Base-by-base conservation (phyloP, 1,140 invertebrate species). In the Pinna nobilis region DNA sequence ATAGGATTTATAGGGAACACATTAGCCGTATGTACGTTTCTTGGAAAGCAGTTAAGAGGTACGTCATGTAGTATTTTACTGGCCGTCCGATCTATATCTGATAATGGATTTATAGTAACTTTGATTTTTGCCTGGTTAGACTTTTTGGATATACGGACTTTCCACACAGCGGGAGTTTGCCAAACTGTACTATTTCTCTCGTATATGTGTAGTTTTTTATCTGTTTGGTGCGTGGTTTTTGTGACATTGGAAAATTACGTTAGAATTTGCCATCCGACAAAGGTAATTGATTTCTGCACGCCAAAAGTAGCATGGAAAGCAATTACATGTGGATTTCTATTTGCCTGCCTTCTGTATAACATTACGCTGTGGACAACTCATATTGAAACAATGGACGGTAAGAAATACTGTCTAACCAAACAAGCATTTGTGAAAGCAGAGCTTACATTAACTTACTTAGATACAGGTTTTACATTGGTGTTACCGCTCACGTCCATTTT, bases 401-500 rank as follows among this genome's bases (percentile, higher is more conserved):
- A 87, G 0, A 90, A 92, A 89, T 83, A 87, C 37, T 88, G 91
- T 41, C 88, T 92, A 71, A 92, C 91, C 28, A 85, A 92, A 7
- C 87, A 91, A 37, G 83, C 87, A 4, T 91, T 91, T 90, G 90
- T 89, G 91, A 91, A 72, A 89, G 86, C 64, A 28, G 71, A 75
- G 37, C 33, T 63, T 13, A 63, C 66, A 39, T 50, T 70, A 18
- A 64, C 88, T 72, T 91, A 91, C 53, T 78, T 91, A 20, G 92
- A 92, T 80, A 91, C 88, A 61, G 82, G 92, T 33, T 86, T 89
- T 3, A 92, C 91, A 9, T 84, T 92, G 0, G 88, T 92, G 25
- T 82, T 89, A 0, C 92, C 92, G 0, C 81, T 91, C 0, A 82
- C 91, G 2, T 80, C 91, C 23, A 92, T 92, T 59, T 84, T 92